Percentiles rank a stretch among this genome's conserved stretches.
These are phyloP conservation scores for Coturnix japonica DNA, from an alignment of 2,113 vertebrate species.

Conservation along the genomic window DNA sequence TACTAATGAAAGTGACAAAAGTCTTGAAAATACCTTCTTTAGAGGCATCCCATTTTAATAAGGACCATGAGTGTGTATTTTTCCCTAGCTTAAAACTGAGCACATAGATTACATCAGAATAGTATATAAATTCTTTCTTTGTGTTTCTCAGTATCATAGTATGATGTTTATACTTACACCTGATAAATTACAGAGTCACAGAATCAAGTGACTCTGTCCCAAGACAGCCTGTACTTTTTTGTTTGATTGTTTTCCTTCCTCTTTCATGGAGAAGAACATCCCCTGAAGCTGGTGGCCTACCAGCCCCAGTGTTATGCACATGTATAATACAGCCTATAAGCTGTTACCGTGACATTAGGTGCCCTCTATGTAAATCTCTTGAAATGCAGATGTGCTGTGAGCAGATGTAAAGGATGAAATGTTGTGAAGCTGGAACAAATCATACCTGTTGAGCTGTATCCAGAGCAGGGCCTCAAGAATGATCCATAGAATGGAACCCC, in stretches of 20 bases:
- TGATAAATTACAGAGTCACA: neutral
- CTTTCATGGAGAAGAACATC: neutral
- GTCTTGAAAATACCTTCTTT: neutral
- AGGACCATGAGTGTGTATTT: neutral
- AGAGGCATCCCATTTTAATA: neutral
- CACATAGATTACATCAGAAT: neutral
- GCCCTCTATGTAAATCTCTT: neutral
- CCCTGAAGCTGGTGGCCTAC: neutral
- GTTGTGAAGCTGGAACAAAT: slow-evolving; percentile 21
- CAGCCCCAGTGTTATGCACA: neutral
- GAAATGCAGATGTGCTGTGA: neutral
- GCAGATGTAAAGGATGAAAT: neutral
- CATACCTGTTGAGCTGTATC: neutral
- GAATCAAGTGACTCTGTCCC: slow-evolving; percentile 1
- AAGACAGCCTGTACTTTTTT: neutral
- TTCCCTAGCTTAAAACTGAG: neutral
- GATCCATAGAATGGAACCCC: no score
- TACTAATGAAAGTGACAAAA: neutral
- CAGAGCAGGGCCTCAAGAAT: no score
- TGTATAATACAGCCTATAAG: neutral
- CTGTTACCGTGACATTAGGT: neutral
- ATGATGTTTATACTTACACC: slow-evolving; percentile 12
- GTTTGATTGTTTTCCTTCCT: fast-evolving
- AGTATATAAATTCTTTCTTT: neutral
- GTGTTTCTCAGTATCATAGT: neutral